A percentile compares a stretch with the other conserved stretches of the same genome.
These are phyloP conservation scores for Mustela nigripes DNA, from an alignment of 2,113 vertebrate genomes.

Conservation along the genomic window DNA sequence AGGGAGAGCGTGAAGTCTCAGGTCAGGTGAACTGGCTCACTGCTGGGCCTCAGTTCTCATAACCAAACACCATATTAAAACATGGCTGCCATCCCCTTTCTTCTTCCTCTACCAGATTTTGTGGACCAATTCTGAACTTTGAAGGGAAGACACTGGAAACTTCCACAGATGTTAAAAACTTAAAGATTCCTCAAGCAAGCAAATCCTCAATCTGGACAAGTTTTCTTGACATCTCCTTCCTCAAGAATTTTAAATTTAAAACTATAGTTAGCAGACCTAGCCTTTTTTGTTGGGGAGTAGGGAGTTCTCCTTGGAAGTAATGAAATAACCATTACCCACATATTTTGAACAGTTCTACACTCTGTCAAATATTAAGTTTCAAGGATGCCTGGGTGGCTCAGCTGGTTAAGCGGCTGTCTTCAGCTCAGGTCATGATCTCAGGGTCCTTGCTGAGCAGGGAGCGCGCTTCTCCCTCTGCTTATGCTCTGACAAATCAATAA, in stretches of 20 bases:
- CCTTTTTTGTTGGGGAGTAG: background rate
- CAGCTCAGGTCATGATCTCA: background rate
- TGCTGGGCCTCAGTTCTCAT: background rate
- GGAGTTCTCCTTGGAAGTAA: background rate
- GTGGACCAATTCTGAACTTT: background rate
- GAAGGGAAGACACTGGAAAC: background rate
- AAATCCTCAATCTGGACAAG: background rate
- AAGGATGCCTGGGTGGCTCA: background rate
- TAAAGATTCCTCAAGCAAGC: background rate
- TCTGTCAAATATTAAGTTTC: background rate
- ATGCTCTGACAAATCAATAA: background rate
- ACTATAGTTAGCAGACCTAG: background rate
- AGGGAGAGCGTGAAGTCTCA: background rate
- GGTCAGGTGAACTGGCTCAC: background rate
- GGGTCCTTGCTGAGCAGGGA: background rate
- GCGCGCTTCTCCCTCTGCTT: background rate
- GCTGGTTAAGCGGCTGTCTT: background rate
- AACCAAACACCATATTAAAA: background rate
- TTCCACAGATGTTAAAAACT: background rate
- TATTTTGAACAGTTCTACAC: background rate
- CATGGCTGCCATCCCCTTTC: background rate
- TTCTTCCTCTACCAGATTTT: background rate
- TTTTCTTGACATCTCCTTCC: background rate
- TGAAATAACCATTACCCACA: background rate
- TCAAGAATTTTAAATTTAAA: slow-evolving; percentile 14